Base-by-base conservation (phyloP, 92 coral and sea anemone genomes). In the Diadumene lineata region DNA sequence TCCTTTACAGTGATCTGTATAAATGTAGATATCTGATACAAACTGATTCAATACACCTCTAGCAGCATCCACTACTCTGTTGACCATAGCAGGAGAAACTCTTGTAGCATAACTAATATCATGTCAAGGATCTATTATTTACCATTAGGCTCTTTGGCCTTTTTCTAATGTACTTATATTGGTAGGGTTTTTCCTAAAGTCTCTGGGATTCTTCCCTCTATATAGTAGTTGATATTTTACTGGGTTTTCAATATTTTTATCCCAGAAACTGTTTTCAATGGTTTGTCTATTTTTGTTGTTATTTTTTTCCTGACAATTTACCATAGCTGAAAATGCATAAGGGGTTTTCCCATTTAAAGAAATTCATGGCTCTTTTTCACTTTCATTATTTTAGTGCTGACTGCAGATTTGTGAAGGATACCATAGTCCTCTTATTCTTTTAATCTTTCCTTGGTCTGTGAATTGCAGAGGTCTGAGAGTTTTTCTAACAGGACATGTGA, bases 1-100 rank as follows among this genome's bases (percentile, higher is more conserved):
- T 23, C 99, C 98, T 68, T 83, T 86, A 72, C 99, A 92, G 57
- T 96, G 97, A 66, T 96, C 99, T 29, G 99, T 96, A 69, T 96
- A 96, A 65, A 96, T 96, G 63, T 92, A 96, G 64, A 96, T 82
- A 79, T 96, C 97, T 24, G 99, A 92, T 1, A 88, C 84, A 82
- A 92, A 96, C 81, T 96, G 88, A 60, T 96, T 96, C 72, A 96
- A 68, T 0, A 96, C 89, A 63, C 97, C 91, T 30, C 99, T 80
- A 0, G 91, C 79, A 21, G 97, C 99, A 81, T 92, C 94, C 9
- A 96, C 99, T 50, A 96, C 94, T 63, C 99, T 82, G 80, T 92
- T 96, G 43, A 87, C 87, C 89, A 96, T 85, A 7, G 99, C 96
- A 21, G 99, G 99, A 0, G 99, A 96, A 24, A 96, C 98, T 84